phyloP scores from a whole-genome alignment of 2,888 invertebrate species.

The Drosophila dives region DNA sequence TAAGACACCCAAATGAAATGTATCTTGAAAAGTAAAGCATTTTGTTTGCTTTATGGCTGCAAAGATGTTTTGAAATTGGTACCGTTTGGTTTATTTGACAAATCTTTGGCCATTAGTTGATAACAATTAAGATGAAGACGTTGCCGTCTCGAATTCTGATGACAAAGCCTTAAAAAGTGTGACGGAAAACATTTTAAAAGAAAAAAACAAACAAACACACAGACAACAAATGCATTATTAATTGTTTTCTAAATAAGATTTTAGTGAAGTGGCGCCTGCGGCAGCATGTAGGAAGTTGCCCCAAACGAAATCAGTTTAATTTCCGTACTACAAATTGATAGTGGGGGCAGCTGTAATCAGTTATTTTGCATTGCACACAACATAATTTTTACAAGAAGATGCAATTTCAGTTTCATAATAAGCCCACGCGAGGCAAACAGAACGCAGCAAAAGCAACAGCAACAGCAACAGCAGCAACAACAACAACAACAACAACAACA shows the following conservation, averaged over 20 bases:
- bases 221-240: constrained; percentile 55
- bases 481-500: constrained; percentile 44
- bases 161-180: constrained; percentile 53
- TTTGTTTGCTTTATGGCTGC: constrained; percentile 58
- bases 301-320: constrained; percentile 57
- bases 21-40: constrained; percentile 66
- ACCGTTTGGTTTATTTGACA: constrained; percentile 56
- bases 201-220: background rate
- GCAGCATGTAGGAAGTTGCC: constrained; percentile 43
- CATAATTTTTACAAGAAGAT: constrained; percentile 54
- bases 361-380: constrained; percentile 10
- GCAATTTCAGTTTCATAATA: constrained; percentile 67
- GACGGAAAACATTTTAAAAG: constrained; percentile 71
- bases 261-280: constrained; percentile 59
- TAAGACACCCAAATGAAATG: constrained; percentile 62
- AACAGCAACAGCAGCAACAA: constrained; percentile 34
- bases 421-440: constrained; percentile 62
- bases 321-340: constrained; percentile 59
- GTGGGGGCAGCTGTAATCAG: constrained; percentile 57
- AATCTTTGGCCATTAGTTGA: constrained; percentile 75
- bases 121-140: constrained; percentile 66
- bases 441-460: constrained; percentile 32
- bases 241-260: constrained; percentile 68
- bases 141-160: constrained; percentile 6
- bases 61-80: constrained; percentile 29